phyloP scores from a whole-genome alignment of 53 echinoderm and acorn worm species.

The Luidia sarsii region DNA sequence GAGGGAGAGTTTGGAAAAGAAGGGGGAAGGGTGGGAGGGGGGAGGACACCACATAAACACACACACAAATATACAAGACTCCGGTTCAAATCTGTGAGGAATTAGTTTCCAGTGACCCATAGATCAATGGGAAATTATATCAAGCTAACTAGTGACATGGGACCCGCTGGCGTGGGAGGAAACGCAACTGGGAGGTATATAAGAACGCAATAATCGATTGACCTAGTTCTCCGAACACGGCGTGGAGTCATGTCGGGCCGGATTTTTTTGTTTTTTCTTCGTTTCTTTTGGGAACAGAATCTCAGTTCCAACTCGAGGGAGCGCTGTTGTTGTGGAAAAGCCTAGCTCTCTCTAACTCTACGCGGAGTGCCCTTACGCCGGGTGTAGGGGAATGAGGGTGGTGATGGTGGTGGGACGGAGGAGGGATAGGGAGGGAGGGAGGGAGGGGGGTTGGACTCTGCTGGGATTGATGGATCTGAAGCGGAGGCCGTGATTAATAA shows the following conservation, averaged over 20 bases:
- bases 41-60: too few relatives aligned
- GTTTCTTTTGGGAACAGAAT: too few relatives aligned
- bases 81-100: conserved; percentile 43
- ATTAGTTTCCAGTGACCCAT: conserved; percentile 49
- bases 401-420: too few relatives aligned
- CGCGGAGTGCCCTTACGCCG: too few relatives aligned
- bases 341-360: too few relatives aligned
- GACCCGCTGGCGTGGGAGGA: background rate
- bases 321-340: too few relatives aligned
- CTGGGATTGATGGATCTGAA: conserved; percentile 22
- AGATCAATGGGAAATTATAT: conserved; percentile 20
- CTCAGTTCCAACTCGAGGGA: too few relatives aligned
- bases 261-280: too few relatives aligned
- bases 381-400: too few relatives aligned
- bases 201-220: background rate
- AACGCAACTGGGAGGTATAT: background rate
- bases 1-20: background rate
- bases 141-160: conserved; percentile 37
- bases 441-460: background rate
- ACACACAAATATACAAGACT: too few relatives aligned
- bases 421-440: too few relatives aligned
- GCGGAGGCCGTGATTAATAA: conserved; percentile 39
- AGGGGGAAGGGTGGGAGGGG: too few relatives aligned
- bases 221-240: conserved; percentile 5
- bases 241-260: background rate